These are phyloP conservation scores for Strigops habroptila DNA, from an alignment of 2,113 vertebrate species.

Conservation along the genomic window DNA sequence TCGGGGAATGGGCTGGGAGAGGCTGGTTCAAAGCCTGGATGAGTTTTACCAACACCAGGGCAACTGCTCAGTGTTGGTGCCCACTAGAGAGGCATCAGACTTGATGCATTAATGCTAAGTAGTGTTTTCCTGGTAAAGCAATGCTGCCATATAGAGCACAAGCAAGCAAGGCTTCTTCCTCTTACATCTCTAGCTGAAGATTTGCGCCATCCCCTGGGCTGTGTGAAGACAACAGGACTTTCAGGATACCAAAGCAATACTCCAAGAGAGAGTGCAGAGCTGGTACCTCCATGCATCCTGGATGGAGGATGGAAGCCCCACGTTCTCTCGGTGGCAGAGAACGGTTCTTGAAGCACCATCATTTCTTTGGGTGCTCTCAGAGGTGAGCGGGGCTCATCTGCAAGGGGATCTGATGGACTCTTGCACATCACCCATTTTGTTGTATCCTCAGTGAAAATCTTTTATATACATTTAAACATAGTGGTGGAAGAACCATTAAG, in stretches of 20 bases:
- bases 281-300: background rate
- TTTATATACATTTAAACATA: fast-evolving
- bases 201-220: fast-evolving
- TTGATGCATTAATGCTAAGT: background rate
- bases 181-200: background rate
- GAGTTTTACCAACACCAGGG: background rate
- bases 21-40: background rate
- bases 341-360: background rate
- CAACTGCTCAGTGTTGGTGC: background rate
- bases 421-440: fast-evolving
- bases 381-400: background rate
- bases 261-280: background rate
- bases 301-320: fast-evolving
- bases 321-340: fast-evolving
- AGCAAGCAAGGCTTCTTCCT: background rate
- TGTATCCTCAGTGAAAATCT: background rate
- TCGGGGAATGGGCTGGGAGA: background rate
- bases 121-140: background rate
- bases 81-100: background rate
- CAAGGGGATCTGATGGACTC: background rate
- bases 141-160: background rate
- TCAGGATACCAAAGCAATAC: background rate
- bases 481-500: background rate
- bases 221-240: background rate
- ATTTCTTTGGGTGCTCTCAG: background rate